Base-by-base conservation (phyloP, 2,888 invertebrate species). In the Plagiodera versicolora region DNA sequence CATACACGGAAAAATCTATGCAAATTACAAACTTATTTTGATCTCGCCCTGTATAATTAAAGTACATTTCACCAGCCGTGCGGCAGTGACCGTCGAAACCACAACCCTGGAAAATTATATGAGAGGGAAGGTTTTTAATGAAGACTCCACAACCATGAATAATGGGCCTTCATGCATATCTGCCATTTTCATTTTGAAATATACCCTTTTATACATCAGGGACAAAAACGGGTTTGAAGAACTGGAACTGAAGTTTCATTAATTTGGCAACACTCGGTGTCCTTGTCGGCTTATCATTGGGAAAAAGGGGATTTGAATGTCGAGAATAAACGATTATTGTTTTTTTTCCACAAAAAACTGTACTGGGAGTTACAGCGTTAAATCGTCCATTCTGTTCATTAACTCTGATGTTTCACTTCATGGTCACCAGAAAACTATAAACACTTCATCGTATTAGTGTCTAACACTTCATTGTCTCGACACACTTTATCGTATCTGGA, bases 111-210 rank as follows among this genome's bases (percentile, higher is more conserved):
- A 32, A 32, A 32, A 32, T 11, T 32, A 32, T 32, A 11, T 11
- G 32, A 32, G 32, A 32, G 11, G 32, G 32, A 11, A 10, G 10
- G 32, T 32, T 32, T 28, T 44, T 52, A 52, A 52, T 52, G 20
- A 39, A 52, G 39, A 52, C 18, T 19, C 20, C 14, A 14, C 20
- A 14, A 20, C 39, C 52, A 52, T 52, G 39, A 52, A 52, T 52
- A 20, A 52, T 30, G 14, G 35, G 19, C 39, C 20, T 35, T 35
- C 39, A 44, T 39, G 20, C 19, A 11, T 39, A 35, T n/a, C 52
- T 52, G 52, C 20, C 52, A 52, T 35, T 52, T 52, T 52, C 52
- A 52, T 52, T 35, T 39, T 16, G 39, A 51, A 52, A 44, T 39
- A 19, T 52, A 39, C 39, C 14, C 39, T 39, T 24, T 24, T 24